Base-by-base conservation (phyloP, 2,797 vertebrate genomes). In the Remorina albescens region DNA sequence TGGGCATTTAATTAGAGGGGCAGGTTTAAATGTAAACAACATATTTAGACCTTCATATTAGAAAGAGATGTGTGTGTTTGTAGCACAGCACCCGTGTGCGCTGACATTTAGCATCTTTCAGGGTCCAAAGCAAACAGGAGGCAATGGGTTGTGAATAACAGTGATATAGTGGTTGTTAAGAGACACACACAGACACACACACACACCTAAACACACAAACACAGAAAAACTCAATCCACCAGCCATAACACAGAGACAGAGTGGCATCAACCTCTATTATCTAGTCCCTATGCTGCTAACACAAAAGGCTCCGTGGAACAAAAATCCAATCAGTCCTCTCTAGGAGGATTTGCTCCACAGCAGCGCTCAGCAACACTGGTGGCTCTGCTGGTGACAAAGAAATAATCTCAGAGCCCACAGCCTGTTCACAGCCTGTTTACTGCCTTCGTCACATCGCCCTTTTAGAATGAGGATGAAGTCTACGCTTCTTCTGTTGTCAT, bases 251-350 rank as follows among this genome's bases (percentile, higher is more conserved):
- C 86, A 85, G 84, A 89, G 86, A 92, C 90, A 78, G 86, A 91
- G 86, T 88, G 86, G 91, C 91, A 92, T 89, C 90, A 88, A 91
- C 90, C 89, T 93, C 90, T 92, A 94, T 94, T 92, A 94, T 93
- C 93, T 89, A 90, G 90, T 93, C 91, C 89, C 91, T 90, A 89
- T 89, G 89, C 91, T 88, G 88, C 85, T 89, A 91, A 93, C 91
- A 94, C 93, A 95, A 94, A 94, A 93, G 92, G 91, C 93, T 90
- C 90, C 83, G 85, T 89, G 87, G 92, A 95, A 93, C 91, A 92
- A 93, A 93, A 94, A 94, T 93, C 88, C 92, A 93, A 93, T 94
- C 89, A 93, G 89, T 87, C 90, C 83, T 93, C 89, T 92, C 90
- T 89, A 81, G 92, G 91, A 94, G 93, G 93, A 94, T 94, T 93